A percentile compares a stretch with the other conserved stretches of the same genome.
These are phyloP conservation scores for Ypsolopha sequella DNA, from an alignment of 2,888 invertebrate species.

Conservation along the genomic window DNA sequence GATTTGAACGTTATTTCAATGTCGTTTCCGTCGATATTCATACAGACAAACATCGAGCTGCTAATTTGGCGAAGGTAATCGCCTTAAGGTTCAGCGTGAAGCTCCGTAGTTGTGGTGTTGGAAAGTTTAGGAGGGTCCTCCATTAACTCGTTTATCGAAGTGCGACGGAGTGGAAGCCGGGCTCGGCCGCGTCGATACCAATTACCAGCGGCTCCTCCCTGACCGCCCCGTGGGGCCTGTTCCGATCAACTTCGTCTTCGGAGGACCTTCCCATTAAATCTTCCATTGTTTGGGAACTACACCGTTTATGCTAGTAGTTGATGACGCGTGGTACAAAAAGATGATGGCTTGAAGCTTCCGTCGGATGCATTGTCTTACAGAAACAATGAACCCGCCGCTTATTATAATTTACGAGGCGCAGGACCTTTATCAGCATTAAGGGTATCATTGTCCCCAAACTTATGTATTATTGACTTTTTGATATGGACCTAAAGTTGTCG, in stretches of 20 bases:
- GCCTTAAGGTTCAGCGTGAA: too few relatives aligned
- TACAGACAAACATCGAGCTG: too few relatives aligned
- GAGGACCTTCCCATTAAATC: not conserved
- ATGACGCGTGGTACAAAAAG: not conserved
- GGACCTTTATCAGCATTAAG: not conserved
- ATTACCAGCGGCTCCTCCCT: not conserved
- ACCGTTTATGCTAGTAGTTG: not conserved
- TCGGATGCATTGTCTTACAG: not conserved
- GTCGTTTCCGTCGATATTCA: too few relatives aligned
- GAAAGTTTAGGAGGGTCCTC: conserved; percentile 4
- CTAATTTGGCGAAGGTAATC: too few relatives aligned
- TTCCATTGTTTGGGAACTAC: not conserved
- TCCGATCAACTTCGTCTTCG: not conserved
- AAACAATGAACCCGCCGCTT: not conserved
- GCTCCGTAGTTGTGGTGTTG: not conserved
- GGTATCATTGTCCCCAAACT: too few relatives aligned
- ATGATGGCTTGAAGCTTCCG: not conserved
- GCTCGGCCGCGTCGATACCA: conserved; percentile 3
- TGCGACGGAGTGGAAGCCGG: conserved; percentile 7
- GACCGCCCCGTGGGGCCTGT: not conserved
- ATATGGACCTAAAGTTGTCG: not conserved
- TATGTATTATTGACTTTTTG: not conserved
- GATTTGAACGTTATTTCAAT: too few relatives aligned
- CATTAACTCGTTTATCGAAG: conserved; percentile 9
- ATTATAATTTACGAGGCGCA: not conserved